phyloP scores from a whole-genome alignment of 2,113 vertebrate species.

The Zootoca vivipara region DNA sequence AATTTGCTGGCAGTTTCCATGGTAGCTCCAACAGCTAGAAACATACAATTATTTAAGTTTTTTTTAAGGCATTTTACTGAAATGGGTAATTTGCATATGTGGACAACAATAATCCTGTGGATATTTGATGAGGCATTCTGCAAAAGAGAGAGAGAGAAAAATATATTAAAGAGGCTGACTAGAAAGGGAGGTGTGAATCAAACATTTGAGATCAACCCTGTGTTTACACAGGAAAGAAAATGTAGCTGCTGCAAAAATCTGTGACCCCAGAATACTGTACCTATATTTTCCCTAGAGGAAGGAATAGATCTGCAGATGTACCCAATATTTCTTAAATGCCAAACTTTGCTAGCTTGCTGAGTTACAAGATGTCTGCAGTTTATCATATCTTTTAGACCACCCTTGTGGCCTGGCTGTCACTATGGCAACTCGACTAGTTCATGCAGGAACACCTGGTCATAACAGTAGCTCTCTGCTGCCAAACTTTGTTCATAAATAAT shows the following conservation, averaged over 20 bases:
- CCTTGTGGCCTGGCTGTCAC: constrained; percentile 57
- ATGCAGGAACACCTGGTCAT: constrained; percentile 56
- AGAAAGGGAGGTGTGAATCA: not conserved
- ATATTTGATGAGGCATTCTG: not conserved
- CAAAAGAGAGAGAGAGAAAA: not conserved
- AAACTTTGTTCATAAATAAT: constrained; percentile 71
- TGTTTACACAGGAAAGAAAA: not conserved
- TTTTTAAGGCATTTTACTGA: not conserved
- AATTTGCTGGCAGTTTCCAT: constrained; percentile 41
- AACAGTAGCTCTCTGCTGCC: constrained; percentile 47
- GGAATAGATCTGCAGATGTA: constrained; percentile 47
- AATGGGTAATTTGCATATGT: not conserved
- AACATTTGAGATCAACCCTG: accelerated
- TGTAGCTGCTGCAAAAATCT: not conserved
- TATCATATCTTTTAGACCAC: constrained; percentile 59
- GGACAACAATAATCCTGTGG: constrained; percentile 2
- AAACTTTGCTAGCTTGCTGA: constrained; percentile 41
- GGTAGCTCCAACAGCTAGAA: constrained; percentile 45
- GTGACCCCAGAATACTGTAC: not conserved
- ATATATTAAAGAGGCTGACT: not conserved
- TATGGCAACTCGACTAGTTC: constrained; percentile 61
- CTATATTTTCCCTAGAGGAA: not conserved
- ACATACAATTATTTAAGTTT: constrained; percentile 31
- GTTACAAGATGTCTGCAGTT: constrained; percentile 48
- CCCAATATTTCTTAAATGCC: constrained; percentile 55